Evolutionary conservation across 2,797 vertebrate genomes (phyloP), one percentile per base, ranked within the genome.

Genomic region (Lerista edwardsae): DNA sequence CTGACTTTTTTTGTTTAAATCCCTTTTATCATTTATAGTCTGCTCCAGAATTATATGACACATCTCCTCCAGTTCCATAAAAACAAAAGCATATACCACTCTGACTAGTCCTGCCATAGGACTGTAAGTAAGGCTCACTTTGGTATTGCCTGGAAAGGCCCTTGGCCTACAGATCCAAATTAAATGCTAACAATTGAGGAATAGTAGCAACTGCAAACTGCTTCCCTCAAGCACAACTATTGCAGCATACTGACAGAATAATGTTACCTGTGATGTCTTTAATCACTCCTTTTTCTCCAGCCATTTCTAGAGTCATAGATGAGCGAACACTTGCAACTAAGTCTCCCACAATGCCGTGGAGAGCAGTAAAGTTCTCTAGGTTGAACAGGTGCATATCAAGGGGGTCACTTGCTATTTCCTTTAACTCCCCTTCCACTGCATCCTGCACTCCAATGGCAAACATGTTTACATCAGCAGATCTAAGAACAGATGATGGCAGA

Each of bases 401-500:
- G 6, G 97, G 97, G 74, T 92, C 90, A 41, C 97, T 97, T 3
- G 96, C 97, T 94, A 97, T 97, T 94, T 97, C 96, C 94, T 94
- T 97, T 79, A 98, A 93, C 62, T 97, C 94, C 86, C 90, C 95
- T 95, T 97, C 96, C 86, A 97, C 95, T 1, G 97, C 95, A 55
- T 97, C 96, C 96, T 97, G 96, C 91, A 98, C 95, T 90, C 98
- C 97, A 65, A 98, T 92, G 17, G 97, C 97, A 92, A 98, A 98
- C 91, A 98, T 91, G 83, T 97, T 94, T 95, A 97, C 95, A 36
- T 84, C 95, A 11, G 97, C 96, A 34, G 96, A 93, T 87, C 90
- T 95, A 90, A 97, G 96, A 92, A 93, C 94, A 84, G 93, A 95
- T 77, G 97, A 95, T 44, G 97, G 97, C 87, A 96, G 93, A 59